These are phyloP conservation scores for Chirona hameri DNA, from an alignment of 2,888 invertebrate genomes.

Conservation along the genomic window DNA sequence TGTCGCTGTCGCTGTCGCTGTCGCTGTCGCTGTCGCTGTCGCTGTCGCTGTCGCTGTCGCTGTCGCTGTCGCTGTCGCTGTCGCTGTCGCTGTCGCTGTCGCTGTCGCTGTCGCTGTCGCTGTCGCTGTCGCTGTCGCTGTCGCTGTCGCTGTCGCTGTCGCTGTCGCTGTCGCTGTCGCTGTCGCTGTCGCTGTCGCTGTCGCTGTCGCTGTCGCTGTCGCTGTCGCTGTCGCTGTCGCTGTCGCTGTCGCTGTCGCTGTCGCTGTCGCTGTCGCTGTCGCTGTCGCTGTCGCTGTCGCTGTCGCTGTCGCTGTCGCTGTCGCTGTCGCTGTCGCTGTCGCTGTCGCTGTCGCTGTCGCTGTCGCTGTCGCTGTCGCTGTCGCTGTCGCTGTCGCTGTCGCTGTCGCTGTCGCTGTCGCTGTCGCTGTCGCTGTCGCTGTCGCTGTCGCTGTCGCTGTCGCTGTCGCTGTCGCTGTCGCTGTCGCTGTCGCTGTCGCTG, in stretches of 20 bases:
- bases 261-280: neutral
- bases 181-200: neutral
- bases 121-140: neutral
- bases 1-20: neutral
- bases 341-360: neutral
- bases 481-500: neutral
- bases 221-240: neutral
- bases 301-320: neutral
- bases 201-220: neutral
- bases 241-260: neutral
- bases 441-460: neutral
- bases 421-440: neutral
- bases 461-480: neutral
- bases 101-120: neutral
- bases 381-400: neutral
- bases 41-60: neutral
- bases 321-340: neutral
- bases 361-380: neutral
- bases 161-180: neutral
- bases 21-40: neutral
- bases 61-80: neutral
- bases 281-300: neutral
- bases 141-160: neutral
- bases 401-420: neutral
- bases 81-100: neutral